These are phyloP conservation scores for Dendronephthya gigantea DNA, from an alignment of 64 coral and sea anemone species.

Conservation along the genomic window DNA sequence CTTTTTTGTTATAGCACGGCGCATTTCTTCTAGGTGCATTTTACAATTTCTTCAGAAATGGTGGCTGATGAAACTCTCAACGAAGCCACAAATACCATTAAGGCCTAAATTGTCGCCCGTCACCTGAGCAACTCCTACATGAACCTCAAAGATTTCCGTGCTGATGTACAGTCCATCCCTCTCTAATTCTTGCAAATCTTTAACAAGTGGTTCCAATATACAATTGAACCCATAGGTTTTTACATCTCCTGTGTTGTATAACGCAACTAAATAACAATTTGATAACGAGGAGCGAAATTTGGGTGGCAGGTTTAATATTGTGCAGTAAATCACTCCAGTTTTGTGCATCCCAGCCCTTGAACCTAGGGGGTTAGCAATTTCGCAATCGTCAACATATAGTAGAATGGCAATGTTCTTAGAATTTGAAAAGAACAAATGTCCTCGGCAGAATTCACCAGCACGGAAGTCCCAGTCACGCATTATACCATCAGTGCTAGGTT, in stretches of 20 bases:
- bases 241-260: background rate
- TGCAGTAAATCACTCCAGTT: too few relatives aligned
- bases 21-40: too few relatives aligned
- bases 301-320: too few relatives aligned
- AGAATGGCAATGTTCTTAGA: background rate
- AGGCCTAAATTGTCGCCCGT: too few relatives aligned
- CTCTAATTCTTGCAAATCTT: too few relatives aligned
- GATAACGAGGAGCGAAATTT: background rate
- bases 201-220: too few relatives aligned
- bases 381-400: background rate
- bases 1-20: background rate
- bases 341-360: too few relatives aligned
- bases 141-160: too few relatives aligned
- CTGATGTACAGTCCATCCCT: too few relatives aligned
- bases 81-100: background rate
- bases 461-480: background rate
- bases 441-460: background rate
- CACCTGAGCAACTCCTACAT: too few relatives aligned
- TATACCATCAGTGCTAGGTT: too few relatives aligned
- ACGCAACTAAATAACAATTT: background rate
- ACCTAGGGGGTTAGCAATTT: slow-evolving; percentile 1
- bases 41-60: slow-evolving; percentile 1
- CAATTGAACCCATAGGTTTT: background rate
- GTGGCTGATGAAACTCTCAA: background rate
- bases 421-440: background rate